Base-by-base conservation (phyloP, 2,888 invertebrate genomes). In the Mesodorylaimus sp. region DNA sequence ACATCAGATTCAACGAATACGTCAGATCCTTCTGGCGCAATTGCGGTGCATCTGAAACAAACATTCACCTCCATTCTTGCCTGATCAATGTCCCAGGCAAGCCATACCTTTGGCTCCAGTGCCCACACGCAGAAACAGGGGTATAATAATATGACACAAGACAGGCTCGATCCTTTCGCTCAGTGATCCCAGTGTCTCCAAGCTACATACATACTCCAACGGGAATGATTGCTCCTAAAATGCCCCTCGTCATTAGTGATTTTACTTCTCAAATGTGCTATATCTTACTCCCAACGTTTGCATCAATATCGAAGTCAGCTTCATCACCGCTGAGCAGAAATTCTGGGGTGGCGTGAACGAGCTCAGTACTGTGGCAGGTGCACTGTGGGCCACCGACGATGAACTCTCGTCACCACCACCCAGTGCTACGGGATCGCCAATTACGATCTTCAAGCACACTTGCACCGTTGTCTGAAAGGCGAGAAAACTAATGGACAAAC, bases 261-360 rank as follows among this genome's bases (percentile, higher is more conserved):
- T n/a, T n/a, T n/a, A n/a, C n/a, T n/a, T 16, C 42, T 49, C 47
- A 56, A 47, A 25, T 42, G 39, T 24, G 41, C 29, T 7, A 47
- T 28, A 25, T 21, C 74, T 73, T 72, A 83, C 84, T 62, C 88
- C 88, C 23, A 88, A 77, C 50, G 89, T 88, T 56, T 91, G 80
- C 64, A 95, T 84, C 72, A 97, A 89, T 56, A 93, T 75, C 1
- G 91, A 88, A 50, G 93, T 82, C 42, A 97, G 74, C 54, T 91
- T 76, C 41, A 97, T 83, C n/a, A 91, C 91, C 43, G 87, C 87
- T 28, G 89, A 86, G 65, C 88, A 89, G 71, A 97, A 97, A 63
- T 84, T 81, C 46, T 83, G 80, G 29, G 93, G 93, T 1, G 93
- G 89, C 2, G 66, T 61, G 28, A 55, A 52, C 23, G 59, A 60